These are phyloP conservation scores for Plestiodon gilberti DNA, from an alignment of 2,113 vertebrate species.

Conservation along the genomic window DNA sequence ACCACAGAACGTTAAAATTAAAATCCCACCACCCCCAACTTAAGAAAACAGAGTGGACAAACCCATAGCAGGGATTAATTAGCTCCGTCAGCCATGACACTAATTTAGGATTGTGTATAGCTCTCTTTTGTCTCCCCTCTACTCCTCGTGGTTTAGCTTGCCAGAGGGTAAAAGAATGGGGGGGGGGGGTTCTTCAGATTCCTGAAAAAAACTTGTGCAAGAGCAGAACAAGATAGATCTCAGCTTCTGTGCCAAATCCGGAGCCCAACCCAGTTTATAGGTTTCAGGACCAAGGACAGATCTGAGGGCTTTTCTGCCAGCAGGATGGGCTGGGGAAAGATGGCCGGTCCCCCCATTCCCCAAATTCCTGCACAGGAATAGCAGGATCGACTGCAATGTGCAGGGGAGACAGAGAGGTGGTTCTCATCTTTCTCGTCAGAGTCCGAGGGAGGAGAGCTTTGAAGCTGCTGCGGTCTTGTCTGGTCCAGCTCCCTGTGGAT, in stretches of 20 bases:
- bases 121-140: not conserved
- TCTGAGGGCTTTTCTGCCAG: not conserved
- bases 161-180: not conserved
- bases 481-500: not conserved
- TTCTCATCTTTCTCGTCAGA: not conserved
- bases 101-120: not conserved
- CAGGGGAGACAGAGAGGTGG: not conserved
- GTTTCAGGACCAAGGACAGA: slow-evolving; percentile 18
- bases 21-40: not conserved
- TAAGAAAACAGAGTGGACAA: not conserved
- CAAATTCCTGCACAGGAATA: too few species aligned
- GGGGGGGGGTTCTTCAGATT: not conserved
- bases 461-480: not conserved
- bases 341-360: too few species aligned
- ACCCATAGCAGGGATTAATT: not conserved
- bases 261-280: not conserved
- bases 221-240: not conserved
- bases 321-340: not conserved
- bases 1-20: not conserved
- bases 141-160: not conserved
- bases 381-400: not conserved
- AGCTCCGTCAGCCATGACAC: too few species aligned
- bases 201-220: not conserved
- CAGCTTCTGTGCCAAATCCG: not conserved
- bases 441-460: not conserved